Conservation (phyloP, 2,888 invertebrate species). For the Mythimna ferrago region DNA sequence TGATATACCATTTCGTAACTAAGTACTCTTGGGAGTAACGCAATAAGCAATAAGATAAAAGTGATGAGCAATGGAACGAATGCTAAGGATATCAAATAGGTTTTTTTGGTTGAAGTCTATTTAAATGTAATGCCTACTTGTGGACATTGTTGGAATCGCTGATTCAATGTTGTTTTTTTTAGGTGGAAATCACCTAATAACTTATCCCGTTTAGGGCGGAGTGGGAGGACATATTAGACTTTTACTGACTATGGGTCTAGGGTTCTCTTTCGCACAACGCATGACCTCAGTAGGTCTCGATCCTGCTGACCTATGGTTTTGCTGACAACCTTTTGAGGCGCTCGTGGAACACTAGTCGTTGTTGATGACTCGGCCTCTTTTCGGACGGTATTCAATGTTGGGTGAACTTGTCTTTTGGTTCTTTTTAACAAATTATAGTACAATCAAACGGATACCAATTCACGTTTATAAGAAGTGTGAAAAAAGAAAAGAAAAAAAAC, state of each 20-base stretch:
- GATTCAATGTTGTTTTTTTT: background rate
- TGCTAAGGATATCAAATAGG: conserved; percentile 37
- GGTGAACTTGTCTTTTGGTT: background rate
- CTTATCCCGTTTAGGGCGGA: no score
- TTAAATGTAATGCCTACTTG: conserved; percentile 30
- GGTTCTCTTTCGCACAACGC: no score
- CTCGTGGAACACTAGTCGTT: no score
- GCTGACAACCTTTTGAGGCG: no score
- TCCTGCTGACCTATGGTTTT: no score
- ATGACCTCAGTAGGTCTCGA: no score
- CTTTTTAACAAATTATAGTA: background rate
- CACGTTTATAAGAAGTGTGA: background rate
- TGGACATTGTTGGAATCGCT: conserved; percentile 32
- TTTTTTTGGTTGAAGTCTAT: conserved; percentile 26
- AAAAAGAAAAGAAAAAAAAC: background rate
- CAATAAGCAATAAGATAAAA: conserved; percentile 51
- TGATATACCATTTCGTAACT: conserved; percentile 57
- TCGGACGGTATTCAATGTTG: background rate
- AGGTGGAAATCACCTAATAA: no score
- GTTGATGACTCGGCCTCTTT: no score
- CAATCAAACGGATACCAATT: background rate
- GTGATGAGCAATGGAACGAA: conserved; percentile 45
- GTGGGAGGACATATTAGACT: no score
- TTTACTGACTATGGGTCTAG: no score
- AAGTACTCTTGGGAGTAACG: conserved; percentile 55